Base-by-base conservation (phyloP, 92 coral and sea anemone species). In the Umimayanthus chanpuru region DNA sequence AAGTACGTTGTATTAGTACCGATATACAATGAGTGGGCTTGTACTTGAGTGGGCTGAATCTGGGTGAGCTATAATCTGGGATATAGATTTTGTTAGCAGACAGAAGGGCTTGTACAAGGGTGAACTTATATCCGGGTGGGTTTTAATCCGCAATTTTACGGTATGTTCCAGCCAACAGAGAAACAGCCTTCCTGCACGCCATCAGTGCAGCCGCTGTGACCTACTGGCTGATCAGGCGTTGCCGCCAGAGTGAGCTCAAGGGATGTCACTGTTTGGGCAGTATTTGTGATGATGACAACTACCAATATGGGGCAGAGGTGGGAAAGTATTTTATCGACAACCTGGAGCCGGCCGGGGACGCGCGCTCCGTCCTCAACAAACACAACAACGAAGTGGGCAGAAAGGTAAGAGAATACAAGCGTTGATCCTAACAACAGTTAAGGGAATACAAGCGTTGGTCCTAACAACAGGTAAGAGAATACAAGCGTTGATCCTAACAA, bases 381-480 rank as follows among this genome's bases (percentile, higher is more conserved):
- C 92, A 90, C 75, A 90, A 90, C 76, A 90, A 90, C 79, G 83
- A 90, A 85, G 92, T 90, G 23, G 92, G 92, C 0, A 77, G 92
- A 79, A 72, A 90, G 81, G 92, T 90, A 16, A 83, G 88, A 82
- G n/a, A 66, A 4, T 21, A 47, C 38, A 21, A 5, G n/a, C 43
- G 32, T 4, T 23, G 14, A 15, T 70, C 49, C 49, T 44, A 44
- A 44, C 6, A 44, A 44, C 0, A 44, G 49, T 44, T 44, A n/a
- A n/a, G n/a, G n/a, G n/a, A n/a, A n/a, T n/a, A n/a, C n/a, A n/a
- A n/a, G n/a, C n/a, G 32, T 4, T 23, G 14, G 4, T 70, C 49
- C 49, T 44, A 44, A 44, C 6, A 44, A 44, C 0, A 90, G 81
- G 92, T 90, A 16, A 83, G 88, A 82, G n/a, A 66, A 4, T 21